Percentiles rank a stretch among this genome's conserved stretches.
These are phyloP conservation scores for Diorhabda carinulata DNA, from an alignment of 1,140 invertebrate species.

Conservation along the genomic window DNA sequence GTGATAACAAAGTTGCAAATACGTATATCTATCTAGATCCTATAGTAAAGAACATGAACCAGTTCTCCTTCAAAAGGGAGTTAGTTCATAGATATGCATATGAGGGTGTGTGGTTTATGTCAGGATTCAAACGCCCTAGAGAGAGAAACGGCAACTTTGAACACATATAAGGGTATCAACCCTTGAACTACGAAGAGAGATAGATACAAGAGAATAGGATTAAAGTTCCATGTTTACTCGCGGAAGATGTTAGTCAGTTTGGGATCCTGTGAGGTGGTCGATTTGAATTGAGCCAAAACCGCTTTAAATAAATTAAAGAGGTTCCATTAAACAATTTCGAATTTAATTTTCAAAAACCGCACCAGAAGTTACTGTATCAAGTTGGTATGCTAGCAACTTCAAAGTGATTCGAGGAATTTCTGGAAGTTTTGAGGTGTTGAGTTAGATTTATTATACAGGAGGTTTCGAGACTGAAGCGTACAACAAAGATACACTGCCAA, in stretches of 20 bases:
- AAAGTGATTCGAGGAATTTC: conserved; percentile 13
- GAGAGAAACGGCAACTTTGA: background rate
- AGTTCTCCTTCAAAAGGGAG: background rate
- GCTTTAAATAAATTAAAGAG: conserved; percentile 15
- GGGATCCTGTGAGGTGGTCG: conserved; percentile 14
- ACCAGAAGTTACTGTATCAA: background rate
- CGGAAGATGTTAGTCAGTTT: conserved; percentile 16
- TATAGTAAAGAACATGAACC: too few relatives aligned
- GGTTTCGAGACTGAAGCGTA: too few relatives aligned
- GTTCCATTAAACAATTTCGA: conserved; percentile 17
- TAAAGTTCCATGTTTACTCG: conserved; percentile 15
- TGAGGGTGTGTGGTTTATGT: conserved; percentile 13
- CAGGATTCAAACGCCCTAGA: conserved; percentile 2
- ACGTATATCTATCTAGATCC: too few relatives aligned
- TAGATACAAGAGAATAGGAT: background rate
- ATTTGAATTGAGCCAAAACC: conserved; percentile 15
- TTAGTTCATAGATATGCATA: conserved; percentile 8
- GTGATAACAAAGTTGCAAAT: too few relatives aligned
- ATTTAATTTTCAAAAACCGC: conserved; percentile 17
- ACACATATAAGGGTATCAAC: background rate
- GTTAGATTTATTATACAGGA: too few relatives aligned
- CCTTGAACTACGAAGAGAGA: background rate
- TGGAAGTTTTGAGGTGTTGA: background rate
- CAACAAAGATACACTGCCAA: too few relatives aligned
- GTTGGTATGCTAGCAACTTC: conserved; percentile 5